Percentiles rank a stretch among this genome's conserved stretches.
Conservation (phyloP, 2,797 vertebrate species). For the Propithecus perrieri region DNA sequence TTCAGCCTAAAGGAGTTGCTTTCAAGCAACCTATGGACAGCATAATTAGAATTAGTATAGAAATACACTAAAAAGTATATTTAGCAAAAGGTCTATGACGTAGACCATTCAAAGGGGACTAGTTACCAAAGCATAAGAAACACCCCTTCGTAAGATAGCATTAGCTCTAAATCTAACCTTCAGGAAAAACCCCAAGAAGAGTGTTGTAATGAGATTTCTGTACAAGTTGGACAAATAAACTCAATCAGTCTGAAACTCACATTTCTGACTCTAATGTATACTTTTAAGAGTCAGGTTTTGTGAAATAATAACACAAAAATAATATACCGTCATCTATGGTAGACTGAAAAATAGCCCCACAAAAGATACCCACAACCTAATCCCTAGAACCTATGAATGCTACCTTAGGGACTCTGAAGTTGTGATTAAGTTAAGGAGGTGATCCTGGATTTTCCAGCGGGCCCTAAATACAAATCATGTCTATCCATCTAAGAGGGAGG, state of each 20-base stretch:
- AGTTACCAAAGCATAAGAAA: background rate
- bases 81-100: background rate
- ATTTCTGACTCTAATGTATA: background rate
- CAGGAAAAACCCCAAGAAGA: background rate
- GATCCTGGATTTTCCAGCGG: background rate
- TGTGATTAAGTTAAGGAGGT: background rate
- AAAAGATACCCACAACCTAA: background rate
- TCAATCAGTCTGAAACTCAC: background rate
- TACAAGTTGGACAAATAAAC: background rate
- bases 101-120: background rate
- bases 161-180: constrained; percentile 14
- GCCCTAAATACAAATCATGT: background rate
- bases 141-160: background rate
- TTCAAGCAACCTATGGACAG: background rate
- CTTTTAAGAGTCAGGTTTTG: background rate
- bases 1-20: background rate
- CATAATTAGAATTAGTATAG: background rate
- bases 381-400: background rate
- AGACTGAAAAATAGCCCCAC: background rate
- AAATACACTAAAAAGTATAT: background rate
- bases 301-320: constrained; percentile 6
- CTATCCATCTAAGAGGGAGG: background rate
- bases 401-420: background rate
- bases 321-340: background rate
- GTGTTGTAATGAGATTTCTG: background rate